Evolutionary conservation across 2,888 invertebrate genomes (phyloP), one percentile per base, ranked within the genome.

Genomic region (Litoditis marina): DNA sequence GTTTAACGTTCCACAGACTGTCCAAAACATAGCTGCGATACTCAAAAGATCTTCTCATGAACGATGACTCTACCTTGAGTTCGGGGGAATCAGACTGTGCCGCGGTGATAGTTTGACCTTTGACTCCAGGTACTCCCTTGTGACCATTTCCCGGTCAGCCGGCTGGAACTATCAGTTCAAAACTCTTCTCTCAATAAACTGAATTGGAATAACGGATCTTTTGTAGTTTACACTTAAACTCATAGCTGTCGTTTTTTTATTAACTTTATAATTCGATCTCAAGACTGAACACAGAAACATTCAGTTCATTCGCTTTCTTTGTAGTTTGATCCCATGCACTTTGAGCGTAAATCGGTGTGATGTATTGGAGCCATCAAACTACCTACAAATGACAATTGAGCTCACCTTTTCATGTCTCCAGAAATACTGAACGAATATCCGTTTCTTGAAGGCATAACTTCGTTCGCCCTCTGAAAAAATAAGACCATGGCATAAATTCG

Each of bases 391-490:
- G n/a, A n/a, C n/a, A n/a, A n/a, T n/a, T n/a, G n/a, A n/a, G n/a
- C n/a, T n/a, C n/a, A 72, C 72, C 59, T 61, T 66, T 11, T 72
- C 65, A n/a, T 57, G 65, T 34, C 76, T 52, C 78, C 78, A 78
- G 34, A 78, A 67, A 42, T 77, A 78, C 58, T 78, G 78, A 8
- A 78, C 67, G 60, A 78, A 78, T 16, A 78, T 71, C 31, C 78
- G 63, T 22, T 69, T 65, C 42, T 67, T 63, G 63, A 77, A 78
- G 25, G 63, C 65, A 49, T 58, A 57, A 6, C 28, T 30, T 3
- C 30, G 31, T 31, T 69, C 64, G 8, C 71, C 73, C 42, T 75
- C 74, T 63, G 52, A 44, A 65, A 59, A 34, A 1, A 6, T 4
- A 28, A 28, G n/a, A 30, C 7, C 13, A 8, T 31, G 16, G 13